Percentiles rank a stretch among this genome's conserved stretches.
These are phyloP conservation scores for Balanococcus diminutus DNA, from an alignment of 2,888 invertebrate species.

Conservation along the genomic window DNA sequence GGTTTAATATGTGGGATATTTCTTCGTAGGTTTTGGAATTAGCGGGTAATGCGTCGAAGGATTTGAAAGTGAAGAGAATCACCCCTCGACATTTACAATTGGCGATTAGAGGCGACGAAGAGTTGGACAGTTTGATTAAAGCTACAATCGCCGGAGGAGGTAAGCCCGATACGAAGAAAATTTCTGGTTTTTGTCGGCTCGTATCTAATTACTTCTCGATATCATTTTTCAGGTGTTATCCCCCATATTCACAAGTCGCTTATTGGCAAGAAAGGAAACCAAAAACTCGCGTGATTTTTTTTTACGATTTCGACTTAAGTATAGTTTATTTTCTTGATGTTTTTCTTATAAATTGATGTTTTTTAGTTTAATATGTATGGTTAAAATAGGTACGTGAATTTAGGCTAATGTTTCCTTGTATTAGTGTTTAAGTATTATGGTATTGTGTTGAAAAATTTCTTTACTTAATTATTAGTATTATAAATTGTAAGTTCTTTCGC, in stretches of 20 bases:
- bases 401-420: no score
- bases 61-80: conserved; percentile 99
- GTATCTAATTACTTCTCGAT: no score
- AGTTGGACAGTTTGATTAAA: conserved; percentile 98
- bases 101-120: conserved; percentile 99
- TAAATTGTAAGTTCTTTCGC: neutral
- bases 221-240: conserved; percentile 78
- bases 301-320: no score
- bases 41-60: conserved; percentile 99
- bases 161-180: no score
- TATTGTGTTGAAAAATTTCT: neutral
- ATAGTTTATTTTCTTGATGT: neutral
- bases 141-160: conserved; percentile 99
- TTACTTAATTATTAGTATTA: neutral
- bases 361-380: neutral
- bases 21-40: conserved; percentile 97
- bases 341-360: neutral
- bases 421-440: no score
- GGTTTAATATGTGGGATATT: conserved; percentile 55
- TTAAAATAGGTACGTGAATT: no score
- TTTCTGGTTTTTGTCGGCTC: no score
- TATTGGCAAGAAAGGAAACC: conserved; percentile 93
- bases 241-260: conserved; percentile 99
- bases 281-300: conserved; percentile 60
- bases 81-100: conserved; percentile 99